Base-by-base conservation (phyloP, 2,797 vertebrate species). In the Microctenopoma stevenorrisi region DNA sequence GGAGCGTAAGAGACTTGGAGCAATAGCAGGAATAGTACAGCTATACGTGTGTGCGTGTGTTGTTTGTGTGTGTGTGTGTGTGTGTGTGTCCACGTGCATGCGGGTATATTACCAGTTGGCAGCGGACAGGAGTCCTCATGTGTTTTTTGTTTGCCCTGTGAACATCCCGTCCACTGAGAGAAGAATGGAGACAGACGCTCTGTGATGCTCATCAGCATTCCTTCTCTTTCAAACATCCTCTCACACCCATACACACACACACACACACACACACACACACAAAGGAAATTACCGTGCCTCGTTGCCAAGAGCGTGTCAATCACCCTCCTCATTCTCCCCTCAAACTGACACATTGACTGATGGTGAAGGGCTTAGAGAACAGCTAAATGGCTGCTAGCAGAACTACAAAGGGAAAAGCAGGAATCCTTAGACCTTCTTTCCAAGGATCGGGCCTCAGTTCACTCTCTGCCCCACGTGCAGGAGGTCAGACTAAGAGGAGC, bases 101-200 rank as follows among this genome's bases (percentile, higher is more conserved):
- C 9, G 81, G 85, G 88, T 89, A 88, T 86, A 91, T 90, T 88
- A 90, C 83, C 84, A 90, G 86, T 91, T 93, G 90, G 91, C 91
- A 89, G 74, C 82, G 83, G 81, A 84, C 84, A 77, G 74, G 72
- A 81, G 71, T 74, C 74, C 72, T 91, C 92, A 92, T 93, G 87
- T 93, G 92, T 90, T 92, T 91, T 92, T 86, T 37, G 87, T 93
- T 93, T 92, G 82, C 86, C 87, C 86, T 86, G 87, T 83, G 89
- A 92, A 91, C 90, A 92, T 92, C 90, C 84, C 84, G 85, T 92
- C 86, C 89, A 87, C 87, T 63, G 86, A 89, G 89, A 90, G 81
- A 86, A 89, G 83, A 91, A 87, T 85, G 78, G 78, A 91, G 87
- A 89, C 91, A 90, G 89, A 88, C 87, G 64, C 85, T 90, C 82